phyloP scores from a whole-genome alignment of 2,113 vertebrate species.

The Choloepus hoffmanni region DNA sequence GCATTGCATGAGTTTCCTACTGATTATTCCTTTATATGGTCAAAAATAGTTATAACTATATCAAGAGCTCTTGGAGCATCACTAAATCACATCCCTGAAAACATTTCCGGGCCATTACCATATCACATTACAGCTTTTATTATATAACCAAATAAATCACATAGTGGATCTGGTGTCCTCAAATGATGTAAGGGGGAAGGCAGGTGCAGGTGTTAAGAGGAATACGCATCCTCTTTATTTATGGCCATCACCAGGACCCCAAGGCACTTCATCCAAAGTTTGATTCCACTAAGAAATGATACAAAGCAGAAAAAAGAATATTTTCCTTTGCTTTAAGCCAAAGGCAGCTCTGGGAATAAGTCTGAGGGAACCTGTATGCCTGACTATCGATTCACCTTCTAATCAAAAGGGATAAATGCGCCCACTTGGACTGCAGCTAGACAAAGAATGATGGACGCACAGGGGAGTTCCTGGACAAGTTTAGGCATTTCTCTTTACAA shows the following conservation, averaged over 20 bases:
- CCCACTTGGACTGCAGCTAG: not conserved
- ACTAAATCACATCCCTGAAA: not conserved
- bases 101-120: not conserved
- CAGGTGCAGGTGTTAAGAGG: not conserved
- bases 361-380: slow-evolving; percentile 34
- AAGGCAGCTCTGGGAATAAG: not conserved
- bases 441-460: slow-evolving; percentile 16
- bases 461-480: not conserved
- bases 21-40: not conserved
- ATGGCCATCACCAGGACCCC: not conserved
- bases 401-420: slow-evolving; percentile 68
- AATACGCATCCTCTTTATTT: not conserved
- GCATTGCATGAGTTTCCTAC: not conserved
- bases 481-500: slow-evolving; percentile 7
- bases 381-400: slow-evolving; percentile 53
- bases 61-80: not conserved
- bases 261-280: not conserved
- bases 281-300: slow-evolving; percentile 56
- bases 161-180: not conserved
- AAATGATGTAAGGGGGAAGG: not conserved
- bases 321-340: slow-evolving; percentile 49
- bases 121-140: not conserved
- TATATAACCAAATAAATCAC: not conserved
- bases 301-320: slow-evolving; percentile 45
- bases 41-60: not conserved